Conservation (phyloP, 1,140 invertebrate genomes). For the Galleria mellonella region DNA sequence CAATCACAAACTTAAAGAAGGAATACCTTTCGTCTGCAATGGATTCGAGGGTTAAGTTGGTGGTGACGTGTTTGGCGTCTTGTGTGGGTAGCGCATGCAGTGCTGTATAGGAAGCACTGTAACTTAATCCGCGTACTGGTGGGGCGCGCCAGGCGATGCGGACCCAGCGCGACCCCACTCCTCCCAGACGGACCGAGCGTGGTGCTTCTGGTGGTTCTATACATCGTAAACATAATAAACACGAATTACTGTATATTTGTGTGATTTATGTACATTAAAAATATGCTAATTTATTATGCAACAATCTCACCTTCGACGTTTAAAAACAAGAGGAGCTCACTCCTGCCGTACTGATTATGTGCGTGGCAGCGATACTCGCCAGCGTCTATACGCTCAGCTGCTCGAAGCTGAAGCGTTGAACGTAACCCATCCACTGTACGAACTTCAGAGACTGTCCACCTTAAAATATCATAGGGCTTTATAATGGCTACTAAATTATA, state of each 20-base stretch:
- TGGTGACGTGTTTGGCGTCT: constrained; percentile 8
- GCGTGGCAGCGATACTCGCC: constrained; percentile 89
- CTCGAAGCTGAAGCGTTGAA: constrained; percentile 77
- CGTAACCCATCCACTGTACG: constrained; percentile 79
- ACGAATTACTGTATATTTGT: neutral
- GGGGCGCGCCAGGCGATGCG: constrained; percentile 33
- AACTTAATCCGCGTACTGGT: constrained; percentile 6
- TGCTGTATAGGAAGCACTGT: constrained; percentile 26
- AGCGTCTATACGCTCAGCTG: constrained; percentile 83
- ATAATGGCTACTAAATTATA: too few species aligned
- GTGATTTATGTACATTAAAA: neutral
- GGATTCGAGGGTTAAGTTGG: constrained; percentile 30
- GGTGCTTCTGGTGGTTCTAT: constrained; percentile 45
- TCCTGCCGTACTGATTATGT: constrained; percentile 86
- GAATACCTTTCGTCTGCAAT: constrained; percentile 16
- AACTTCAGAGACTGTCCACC: constrained; percentile 75
- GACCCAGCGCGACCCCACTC: constrained; percentile 32
- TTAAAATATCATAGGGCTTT: constrained; percentile 6
- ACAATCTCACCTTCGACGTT: constrained; percentile 83
- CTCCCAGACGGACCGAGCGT: constrained; percentile 22
- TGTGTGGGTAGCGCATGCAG: constrained; percentile 21
- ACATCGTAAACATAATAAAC: neutral
- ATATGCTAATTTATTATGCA: neutral
- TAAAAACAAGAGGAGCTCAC: constrained; percentile 85
- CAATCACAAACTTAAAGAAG: too few species aligned